A percentile compares a stretch with the other conserved stretches of the same genome.
phyloP scores from a whole-genome alignment of 2,888 invertebrate species.

The Cantharis nigra region DNA sequence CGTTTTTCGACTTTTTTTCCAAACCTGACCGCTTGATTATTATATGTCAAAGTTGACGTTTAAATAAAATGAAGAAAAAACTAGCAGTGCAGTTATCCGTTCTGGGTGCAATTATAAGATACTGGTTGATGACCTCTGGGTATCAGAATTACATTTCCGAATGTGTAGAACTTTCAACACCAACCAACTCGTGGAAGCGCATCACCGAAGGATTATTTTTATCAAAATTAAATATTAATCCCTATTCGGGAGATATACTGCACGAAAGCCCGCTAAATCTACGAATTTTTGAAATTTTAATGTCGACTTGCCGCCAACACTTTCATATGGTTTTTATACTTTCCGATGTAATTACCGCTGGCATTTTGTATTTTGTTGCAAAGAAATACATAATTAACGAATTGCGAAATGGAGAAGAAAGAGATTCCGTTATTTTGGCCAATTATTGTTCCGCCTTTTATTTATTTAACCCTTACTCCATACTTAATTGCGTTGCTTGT shows the following conservation, averaged over 20 bases:
- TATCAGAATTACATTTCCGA: conserved; percentile 70
- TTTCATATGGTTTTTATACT: conserved; percentile 71
- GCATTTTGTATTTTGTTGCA: conserved; percentile 72
- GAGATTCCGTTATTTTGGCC: conserved; percentile 61
- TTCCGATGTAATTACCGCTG: conserved; percentile 76
- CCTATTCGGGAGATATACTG: conserved; percentile 87
- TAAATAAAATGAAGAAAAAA: neutral
- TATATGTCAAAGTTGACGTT: neutral
- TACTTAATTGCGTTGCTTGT: conserved; percentile 83
- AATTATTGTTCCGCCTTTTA: conserved; percentile 78
- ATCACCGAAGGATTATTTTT: conserved; percentile 84
- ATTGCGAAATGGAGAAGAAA: conserved; percentile 40
- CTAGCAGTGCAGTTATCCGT: neutral
- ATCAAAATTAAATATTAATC: conserved; percentile 74
- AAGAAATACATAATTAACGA: conserved; percentile 62
- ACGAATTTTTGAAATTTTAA: conserved; percentile 65
- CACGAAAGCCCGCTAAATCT: conserved; percentile 88
- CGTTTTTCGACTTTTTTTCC: neutral
- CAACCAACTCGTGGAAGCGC: conserved; percentile 86
- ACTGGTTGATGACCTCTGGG: conserved; percentile 70
- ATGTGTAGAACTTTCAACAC: conserved; percentile 84
- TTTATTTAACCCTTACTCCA: conserved; percentile 86
- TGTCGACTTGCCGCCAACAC: conserved; percentile 58
- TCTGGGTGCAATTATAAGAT: conserved; percentile 50
- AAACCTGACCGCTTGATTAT: neutral